These are phyloP conservation scores for Aurelia coerulea DNA, from an alignment of 30 jellyfish, hydroid and myxozoan genomes.

Conservation along the genomic window DNA sequence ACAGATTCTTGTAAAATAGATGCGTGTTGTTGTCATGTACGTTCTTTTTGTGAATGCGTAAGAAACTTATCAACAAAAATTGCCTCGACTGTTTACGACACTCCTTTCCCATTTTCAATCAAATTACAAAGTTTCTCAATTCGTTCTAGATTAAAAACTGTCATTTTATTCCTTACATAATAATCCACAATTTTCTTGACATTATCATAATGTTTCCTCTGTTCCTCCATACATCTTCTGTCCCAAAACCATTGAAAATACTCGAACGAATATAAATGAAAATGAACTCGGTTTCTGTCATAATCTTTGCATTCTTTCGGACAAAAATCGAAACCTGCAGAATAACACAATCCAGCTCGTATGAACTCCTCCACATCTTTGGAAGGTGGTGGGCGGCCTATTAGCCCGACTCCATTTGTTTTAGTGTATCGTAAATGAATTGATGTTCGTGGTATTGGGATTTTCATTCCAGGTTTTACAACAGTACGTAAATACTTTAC, in stretches of 20 bases:
- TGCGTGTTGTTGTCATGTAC: too few species aligned
- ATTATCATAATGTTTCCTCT: constrained; percentile 22
- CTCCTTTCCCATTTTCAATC: too few species aligned
- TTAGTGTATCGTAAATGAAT: constrained; percentile 14
- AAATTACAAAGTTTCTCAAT: too few species aligned
- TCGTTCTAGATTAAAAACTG: background rate
- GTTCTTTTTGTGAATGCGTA: too few species aligned
- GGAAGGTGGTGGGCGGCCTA: constrained; percentile 2
- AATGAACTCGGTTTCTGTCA: constrained; percentile 4
- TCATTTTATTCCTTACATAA: constrained; percentile 11
- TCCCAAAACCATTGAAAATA: constrained; percentile 51
- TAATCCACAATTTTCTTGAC: background rate
- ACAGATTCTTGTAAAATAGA: too few species aligned
- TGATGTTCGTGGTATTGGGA: constrained; percentile 21
- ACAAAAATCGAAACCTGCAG: constrained; percentile 52
- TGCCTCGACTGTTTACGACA: too few species aligned
- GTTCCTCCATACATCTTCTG: constrained; percentile 26
- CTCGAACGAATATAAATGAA: constrained; percentile 47
- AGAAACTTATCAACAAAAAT: too few species aligned
- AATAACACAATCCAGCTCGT: constrained; percentile 41
- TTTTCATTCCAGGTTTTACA: constrained; percentile 18
- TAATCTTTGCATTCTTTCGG: constrained; percentile 38
- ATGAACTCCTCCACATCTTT: constrained; percentile 2
- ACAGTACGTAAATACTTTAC: background rate
- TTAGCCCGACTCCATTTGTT: background rate